Conservation (phyloP, 1,140 invertebrate species). For the Ylistrum balloti region DNA sequence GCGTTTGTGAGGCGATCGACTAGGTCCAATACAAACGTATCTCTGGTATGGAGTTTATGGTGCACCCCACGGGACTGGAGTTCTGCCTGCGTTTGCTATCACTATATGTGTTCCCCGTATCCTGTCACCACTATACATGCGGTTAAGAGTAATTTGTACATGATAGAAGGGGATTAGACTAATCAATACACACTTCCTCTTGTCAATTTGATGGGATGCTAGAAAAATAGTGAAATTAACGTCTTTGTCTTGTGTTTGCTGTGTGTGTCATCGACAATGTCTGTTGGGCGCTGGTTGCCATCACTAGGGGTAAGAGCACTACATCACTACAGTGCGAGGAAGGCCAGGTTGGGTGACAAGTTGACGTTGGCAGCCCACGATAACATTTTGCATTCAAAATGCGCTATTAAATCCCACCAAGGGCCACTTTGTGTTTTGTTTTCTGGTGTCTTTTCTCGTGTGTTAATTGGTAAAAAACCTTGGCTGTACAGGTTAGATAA, state of each 20-base stretch:
- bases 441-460: not conserved
- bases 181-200: conserved; percentile 33
- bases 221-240: conserved; percentile 12
- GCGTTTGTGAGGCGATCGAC: not conserved
- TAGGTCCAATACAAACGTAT: not conserved
- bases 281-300: not conserved
- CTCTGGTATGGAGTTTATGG: not conserved
- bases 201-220: conserved; percentile 33
- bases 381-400: not conserved
- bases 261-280: not conserved
- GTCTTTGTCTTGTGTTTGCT: conserved; percentile 23
- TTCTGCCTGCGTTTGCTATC: conserved; percentile 30
- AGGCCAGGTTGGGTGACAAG: conserved; percentile 5
- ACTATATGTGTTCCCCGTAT: not conserved
- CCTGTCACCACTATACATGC: not conserved
- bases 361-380: conserved; percentile 15
- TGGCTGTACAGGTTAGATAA: not conserved
- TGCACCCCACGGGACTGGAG: not conserved
- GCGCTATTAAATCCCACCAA: not conserved
- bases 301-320: not conserved
- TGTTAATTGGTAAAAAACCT: not conserved
- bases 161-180: not conserved
- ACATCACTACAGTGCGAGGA: not conserved
- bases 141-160: conserved; percentile 39
- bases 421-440: not conserved